Percentiles rank a stretch among this genome's conserved stretches.
These are phyloP conservation scores for Parotia lawesii DNA, from an alignment of 2,113 vertebrate species.

Conservation along the genomic window DNA sequence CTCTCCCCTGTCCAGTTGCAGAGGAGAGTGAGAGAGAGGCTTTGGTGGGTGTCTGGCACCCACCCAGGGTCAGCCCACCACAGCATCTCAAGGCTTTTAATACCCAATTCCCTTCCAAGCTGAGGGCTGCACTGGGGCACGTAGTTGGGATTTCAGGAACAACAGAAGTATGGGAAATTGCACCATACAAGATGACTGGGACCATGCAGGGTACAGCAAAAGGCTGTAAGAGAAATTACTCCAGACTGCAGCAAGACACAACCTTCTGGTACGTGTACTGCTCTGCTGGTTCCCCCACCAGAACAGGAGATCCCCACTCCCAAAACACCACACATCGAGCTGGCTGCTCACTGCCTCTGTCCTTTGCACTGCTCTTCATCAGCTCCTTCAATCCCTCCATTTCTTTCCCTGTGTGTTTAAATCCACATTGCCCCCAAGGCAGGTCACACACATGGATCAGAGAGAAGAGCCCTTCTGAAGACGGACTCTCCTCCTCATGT, in stretches of 20 bases:
- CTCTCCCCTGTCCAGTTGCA: not conserved
- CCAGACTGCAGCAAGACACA: not conserved
- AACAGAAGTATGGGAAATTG: not conserved
- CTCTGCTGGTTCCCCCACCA: not conserved
- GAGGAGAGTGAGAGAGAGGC: not conserved
- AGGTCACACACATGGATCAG: not conserved
- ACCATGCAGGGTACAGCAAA: not conserved
- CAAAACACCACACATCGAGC: not conserved
- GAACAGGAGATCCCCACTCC: not conserved
- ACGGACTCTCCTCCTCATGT: not conserved
- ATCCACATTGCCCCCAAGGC: not conserved
- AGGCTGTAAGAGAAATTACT: not conserved
- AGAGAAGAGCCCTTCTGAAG: not conserved
- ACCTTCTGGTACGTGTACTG: not conserved
- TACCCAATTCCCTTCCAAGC: not conserved
- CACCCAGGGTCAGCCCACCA: not conserved
- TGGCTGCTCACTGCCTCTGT: not conserved
- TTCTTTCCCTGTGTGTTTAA: not conserved
- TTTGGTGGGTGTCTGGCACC: not conserved
- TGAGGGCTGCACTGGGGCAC: fast-evolving
- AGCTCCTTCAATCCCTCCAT: not conserved
- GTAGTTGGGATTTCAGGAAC: not conserved
- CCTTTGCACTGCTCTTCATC: not conserved
- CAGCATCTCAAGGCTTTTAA: not conserved
- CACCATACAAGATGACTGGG: not conserved